Conservation (phyloP, 1,140 invertebrate species). For the Nylanderia fulva region DNA sequence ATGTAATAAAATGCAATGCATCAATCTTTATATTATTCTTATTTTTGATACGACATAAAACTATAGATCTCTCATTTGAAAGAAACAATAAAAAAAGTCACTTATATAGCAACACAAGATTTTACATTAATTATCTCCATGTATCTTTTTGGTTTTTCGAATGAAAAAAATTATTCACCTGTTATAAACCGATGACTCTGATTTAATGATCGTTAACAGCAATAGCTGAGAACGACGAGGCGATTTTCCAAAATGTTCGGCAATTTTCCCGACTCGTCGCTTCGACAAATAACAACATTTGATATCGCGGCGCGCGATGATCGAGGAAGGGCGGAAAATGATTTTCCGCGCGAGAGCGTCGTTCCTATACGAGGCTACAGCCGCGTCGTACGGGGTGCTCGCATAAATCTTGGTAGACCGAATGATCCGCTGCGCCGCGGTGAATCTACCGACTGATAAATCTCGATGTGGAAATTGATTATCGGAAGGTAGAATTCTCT, state of each 20-base stretch:
- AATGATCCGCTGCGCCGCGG: constrained; percentile 54
- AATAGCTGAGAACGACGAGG: neutral
- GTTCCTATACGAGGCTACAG: constrained; percentile 39
- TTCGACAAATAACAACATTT: constrained; percentile 45
- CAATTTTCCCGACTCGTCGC: constrained; percentile 28
- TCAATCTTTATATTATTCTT: too few species aligned
- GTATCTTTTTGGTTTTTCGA: neutral
- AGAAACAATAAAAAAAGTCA: neutral
- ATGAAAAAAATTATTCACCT: neutral
- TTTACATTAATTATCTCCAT: neutral
- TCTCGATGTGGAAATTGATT: constrained; percentile 71
- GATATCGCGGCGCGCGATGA: constrained; percentile 46
- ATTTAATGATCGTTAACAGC: neutral
- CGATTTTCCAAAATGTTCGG: constrained; percentile 14
- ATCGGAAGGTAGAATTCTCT: constrained; percentile 61
- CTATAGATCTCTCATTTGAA: neutral
- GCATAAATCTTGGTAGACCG: constrained; percentile 68
- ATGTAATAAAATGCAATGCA: too few species aligned
- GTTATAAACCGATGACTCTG: neutral
- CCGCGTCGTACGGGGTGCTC: constrained; percentile 1
- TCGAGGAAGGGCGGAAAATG: constrained; percentile 53
- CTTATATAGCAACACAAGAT: neutral
- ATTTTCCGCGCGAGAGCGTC: constrained; percentile 45
- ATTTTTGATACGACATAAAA: too few species aligned
- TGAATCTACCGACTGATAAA: constrained; percentile 66